Evolutionary conservation across 2,797 vertebrate species (phyloP).

Genomic region (Cossypha polioptera): DNA sequence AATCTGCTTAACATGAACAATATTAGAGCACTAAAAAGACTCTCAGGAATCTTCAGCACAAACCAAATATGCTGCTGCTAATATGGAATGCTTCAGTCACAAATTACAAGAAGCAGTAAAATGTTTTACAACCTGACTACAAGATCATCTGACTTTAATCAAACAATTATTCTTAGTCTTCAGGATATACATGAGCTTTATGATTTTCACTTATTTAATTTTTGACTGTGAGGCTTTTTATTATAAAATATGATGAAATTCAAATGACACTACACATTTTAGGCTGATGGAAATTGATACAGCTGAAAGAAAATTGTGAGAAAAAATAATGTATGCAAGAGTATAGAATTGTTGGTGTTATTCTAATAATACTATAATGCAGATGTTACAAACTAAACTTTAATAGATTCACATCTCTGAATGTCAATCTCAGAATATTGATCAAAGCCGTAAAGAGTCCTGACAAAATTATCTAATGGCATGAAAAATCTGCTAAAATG

Average conservation of each 20-base stretch:
- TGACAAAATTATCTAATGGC: background rate
- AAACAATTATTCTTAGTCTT: background rate
- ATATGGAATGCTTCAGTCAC: background rate
- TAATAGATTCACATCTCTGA: background rate
- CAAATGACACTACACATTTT: background rate
- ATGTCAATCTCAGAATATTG: background rate
- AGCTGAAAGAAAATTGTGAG: background rate
- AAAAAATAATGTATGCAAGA: background rate
- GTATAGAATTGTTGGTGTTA: background rate
- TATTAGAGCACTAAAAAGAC: background rate
- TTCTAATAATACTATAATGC: background rate
- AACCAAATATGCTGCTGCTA: background rate
- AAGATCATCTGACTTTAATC: background rate
- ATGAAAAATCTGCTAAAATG: background rate
- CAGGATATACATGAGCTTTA: background rate
- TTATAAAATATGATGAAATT: background rate
- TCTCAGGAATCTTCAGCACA: background rate
- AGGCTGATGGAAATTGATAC: background rate
- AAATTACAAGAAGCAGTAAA: background rate
- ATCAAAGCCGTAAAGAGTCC: background rate
- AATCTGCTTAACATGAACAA: background rate
- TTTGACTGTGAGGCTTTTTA: background rate
- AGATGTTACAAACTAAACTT: background rate
- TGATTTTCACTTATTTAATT: background rate
- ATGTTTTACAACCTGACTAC: background rate